Evolutionary conservation across 2,888 invertebrate genomes (phyloP).

Genomic region (Leucozona laternaria): DNA sequence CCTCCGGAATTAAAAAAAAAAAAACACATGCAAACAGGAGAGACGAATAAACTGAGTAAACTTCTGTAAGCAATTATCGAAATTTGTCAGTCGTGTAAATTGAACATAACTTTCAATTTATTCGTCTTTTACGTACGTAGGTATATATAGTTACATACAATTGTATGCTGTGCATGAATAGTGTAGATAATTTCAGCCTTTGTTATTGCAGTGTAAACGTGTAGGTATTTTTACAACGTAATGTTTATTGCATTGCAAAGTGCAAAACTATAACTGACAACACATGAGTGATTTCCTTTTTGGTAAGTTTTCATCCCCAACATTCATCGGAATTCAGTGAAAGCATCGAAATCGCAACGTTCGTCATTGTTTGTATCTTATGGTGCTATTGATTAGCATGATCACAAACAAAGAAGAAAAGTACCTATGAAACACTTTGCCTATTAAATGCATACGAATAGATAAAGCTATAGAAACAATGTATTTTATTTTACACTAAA

Average conservation of each 20-base stretch:
- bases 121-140: no score
- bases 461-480: no score
- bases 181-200: neutral
- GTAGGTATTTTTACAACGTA: neutral
- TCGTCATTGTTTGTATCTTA: neutral
- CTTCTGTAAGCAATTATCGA: no score
- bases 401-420: neutral
- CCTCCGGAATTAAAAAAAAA: no score
- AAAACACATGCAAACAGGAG: no score
- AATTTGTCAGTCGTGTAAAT: no score
- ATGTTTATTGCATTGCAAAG: neutral
- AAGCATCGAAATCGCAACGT: neutral
- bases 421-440: neutral
- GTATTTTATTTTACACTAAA: neutral
- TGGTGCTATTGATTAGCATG: conserved; percentile 29
- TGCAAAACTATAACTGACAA: conserved; percentile 3
- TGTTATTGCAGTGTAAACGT: neutral
- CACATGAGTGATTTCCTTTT: neutral
- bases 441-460: neutral
- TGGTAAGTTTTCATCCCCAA: neutral
- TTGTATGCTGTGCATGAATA: no score
- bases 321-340: conserved; percentile 11
- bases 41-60: no score
- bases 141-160: no score
- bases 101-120: no score